These are phyloP conservation scores for Lepidurus apus DNA, from an alignment of 1,140 invertebrate species.

Conservation along the genomic window DNA sequence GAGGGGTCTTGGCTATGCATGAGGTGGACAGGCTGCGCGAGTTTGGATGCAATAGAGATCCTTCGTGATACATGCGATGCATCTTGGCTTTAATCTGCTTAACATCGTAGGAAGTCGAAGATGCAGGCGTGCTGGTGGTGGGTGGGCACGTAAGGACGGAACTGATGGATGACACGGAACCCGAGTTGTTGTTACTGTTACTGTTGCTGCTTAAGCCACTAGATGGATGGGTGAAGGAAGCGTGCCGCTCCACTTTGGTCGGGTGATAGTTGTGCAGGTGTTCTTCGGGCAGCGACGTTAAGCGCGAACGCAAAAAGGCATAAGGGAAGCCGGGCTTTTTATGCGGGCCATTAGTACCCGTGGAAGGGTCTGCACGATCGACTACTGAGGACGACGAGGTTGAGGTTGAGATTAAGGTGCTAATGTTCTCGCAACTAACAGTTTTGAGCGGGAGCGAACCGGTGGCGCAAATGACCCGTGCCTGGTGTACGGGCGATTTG, in stretches of 20 bases:
- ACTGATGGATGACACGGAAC: background rate
- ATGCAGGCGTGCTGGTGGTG: background rate
- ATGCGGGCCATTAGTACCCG: conserved; percentile 31
- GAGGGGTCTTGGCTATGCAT: conserved; percentile 40
- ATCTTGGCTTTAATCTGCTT: conserved; percentile 34
- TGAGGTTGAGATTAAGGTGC: conserved; percentile 42
- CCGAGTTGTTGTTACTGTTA: background rate
- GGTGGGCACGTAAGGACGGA: background rate
- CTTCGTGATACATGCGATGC: conserved; percentile 32
- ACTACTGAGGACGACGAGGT: conserved; percentile 35
- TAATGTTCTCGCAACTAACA: conserved; percentile 59
- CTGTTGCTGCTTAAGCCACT: background rate
- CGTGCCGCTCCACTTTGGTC: conserved; percentile 31
- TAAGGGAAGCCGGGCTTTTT: conserved; percentile 67
- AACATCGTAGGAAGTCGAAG: conserved; percentile 10
- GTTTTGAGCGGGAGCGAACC: conserved; percentile 52
- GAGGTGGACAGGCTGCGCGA: conserved; percentile 35
- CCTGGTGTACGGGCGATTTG: conserved; percentile 16
- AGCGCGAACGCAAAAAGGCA: conserved; percentile 65
- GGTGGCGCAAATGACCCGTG: conserved; percentile 34
- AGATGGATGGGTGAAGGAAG: background rate
- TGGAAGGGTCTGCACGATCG: conserved; percentile 35
- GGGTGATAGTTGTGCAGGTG: conserved; percentile 24
- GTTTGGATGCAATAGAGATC: conserved; percentile 1
- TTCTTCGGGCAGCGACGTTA: conserved; percentile 68